These are phyloP conservation scores for Zaprionus ghesquierei DNA, from an alignment of 1,140 invertebrate species.

Conservation along the genomic window DNA sequence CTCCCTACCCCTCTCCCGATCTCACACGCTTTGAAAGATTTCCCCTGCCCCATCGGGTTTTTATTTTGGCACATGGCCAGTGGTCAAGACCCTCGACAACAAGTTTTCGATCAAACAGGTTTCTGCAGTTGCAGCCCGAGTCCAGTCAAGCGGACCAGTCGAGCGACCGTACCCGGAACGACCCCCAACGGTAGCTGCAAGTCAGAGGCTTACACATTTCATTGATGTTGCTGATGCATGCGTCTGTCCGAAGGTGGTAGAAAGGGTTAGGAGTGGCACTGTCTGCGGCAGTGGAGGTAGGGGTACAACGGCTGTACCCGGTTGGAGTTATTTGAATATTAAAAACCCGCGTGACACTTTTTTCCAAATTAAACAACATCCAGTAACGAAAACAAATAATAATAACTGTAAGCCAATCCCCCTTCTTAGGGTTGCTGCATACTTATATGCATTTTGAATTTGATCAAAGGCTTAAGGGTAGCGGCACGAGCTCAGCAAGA, in stretches of 20 bases:
- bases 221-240: conserved; percentile 75
- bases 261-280: conserved; percentile 1
- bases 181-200: conserved; percentile 54
- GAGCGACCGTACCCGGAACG: no score
- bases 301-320: neutral
- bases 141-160: neutral
- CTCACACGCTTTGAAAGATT: neutral
- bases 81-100: conserved; percentile 64
- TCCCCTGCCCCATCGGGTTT: conserved; percentile 29
- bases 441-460: conserved; percentile 50
- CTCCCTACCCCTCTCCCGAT: neutral
- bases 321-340: conserved; percentile 15
- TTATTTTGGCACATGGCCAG: conserved; percentile 47
- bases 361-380: conserved; percentile 55
- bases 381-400: conserved; percentile 48
- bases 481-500: conserved; percentile 39
- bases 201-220: conserved; percentile 71
- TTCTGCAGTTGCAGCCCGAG: conserved; percentile 43
- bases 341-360: conserved; percentile 67
- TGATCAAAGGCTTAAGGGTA: conserved; percentile 66
- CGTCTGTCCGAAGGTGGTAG: neutral
- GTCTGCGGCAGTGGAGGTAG: neutral
- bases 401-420: conserved; percentile 56
- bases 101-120: conserved; percentile 62
- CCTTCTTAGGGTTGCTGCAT: conserved; percentile 46